Evolutionary conservation across 1,140 invertebrate species (phyloP).

Genomic region (Drosophila sp.): DNA sequence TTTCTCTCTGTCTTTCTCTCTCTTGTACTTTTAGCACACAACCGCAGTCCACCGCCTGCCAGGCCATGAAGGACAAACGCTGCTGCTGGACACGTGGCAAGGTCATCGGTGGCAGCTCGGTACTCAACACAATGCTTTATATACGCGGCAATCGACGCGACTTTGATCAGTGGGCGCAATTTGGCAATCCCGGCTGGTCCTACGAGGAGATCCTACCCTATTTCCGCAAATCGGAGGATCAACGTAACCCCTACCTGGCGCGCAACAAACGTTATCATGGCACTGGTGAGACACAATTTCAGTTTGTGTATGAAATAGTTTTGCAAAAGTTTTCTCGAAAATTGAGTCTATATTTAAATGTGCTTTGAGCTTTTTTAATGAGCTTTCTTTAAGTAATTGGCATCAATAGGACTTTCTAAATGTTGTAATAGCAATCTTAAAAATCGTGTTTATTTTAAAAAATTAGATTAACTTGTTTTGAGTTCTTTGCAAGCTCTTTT

Average conservation of each 20-base stretch:
- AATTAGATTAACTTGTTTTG: too few species aligned
- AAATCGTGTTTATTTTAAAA: too few species aligned
- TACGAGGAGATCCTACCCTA: constrained; percentile 94
- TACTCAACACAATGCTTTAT: constrained; percentile 96
- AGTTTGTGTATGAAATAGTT: not conserved
- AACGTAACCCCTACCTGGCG: constrained; percentile 92
- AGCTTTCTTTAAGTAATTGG: too few species aligned
- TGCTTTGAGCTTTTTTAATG: too few species aligned
- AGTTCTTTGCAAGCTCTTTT: too few species aligned
- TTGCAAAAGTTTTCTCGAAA: too few species aligned
- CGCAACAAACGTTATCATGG: constrained; percentile 89
- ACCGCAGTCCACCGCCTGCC: constrained; percentile 93
- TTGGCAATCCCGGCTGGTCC: constrained; percentile 95
- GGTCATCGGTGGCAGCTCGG: constrained; percentile 93
- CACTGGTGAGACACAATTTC: constrained; percentile 85
- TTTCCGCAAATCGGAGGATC: constrained; percentile 94
- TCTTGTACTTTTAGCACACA: constrained; percentile 87
- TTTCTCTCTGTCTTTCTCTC: not conserved
- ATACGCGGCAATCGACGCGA: constrained; percentile 95
- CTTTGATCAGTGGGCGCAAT: constrained; percentile 94
- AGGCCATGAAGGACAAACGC: constrained; percentile 91
- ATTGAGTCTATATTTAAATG: too few species aligned
- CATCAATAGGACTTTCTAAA: too few species aligned
- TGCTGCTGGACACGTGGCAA: constrained; percentile 95
- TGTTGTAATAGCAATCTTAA: too few species aligned